Evolutionary conservation across 2,888 invertebrate genomes (phyloP).

Genomic region (Belgica antarctica): DNA sequence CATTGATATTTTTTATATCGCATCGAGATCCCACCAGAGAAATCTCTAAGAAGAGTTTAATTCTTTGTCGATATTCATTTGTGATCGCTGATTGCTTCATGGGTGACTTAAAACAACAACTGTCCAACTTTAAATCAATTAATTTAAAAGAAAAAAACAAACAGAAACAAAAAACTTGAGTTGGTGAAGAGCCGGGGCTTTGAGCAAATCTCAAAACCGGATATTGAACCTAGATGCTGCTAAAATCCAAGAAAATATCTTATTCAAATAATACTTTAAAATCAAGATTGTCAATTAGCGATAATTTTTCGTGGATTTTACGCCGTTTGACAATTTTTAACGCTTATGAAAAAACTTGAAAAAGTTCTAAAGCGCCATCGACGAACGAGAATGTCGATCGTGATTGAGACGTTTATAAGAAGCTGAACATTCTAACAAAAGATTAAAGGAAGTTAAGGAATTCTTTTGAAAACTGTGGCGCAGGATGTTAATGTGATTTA

Average conservation of each 20-base stretch:
- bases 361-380: not conserved
- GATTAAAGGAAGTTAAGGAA: not conserved
- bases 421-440: not conserved
- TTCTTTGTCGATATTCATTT: not conserved
- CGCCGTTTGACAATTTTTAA: not conserved
- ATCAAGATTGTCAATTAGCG: slow-evolving; percentile 20
- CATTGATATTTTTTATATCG: not conserved
- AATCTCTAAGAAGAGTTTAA: not conserved
- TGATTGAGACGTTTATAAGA: slow-evolving; percentile 13
- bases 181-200: too few species aligned
- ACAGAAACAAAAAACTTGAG: not conserved
- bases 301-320: slow-evolving; percentile 2
- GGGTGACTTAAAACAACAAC: not conserved
- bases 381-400: not conserved
- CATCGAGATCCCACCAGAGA: too few species aligned
- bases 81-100: too few species aligned
- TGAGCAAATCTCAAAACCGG: slow-evolving; percentile 12
- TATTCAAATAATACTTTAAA: slow-evolving; percentile 10
- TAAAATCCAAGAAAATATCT: slow-evolving; percentile 20
- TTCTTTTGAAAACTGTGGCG: not conserved
- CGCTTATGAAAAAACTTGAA: not conserved
- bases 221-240: slow-evolving; percentile 9
- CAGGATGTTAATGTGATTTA: slow-evolving; percentile 23
- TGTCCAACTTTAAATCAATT: not conserved
- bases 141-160: not conserved